phyloP scores from a whole-genome alignment of 2,888 invertebrate genomes.

The Esperia sulphurella region DNA sequence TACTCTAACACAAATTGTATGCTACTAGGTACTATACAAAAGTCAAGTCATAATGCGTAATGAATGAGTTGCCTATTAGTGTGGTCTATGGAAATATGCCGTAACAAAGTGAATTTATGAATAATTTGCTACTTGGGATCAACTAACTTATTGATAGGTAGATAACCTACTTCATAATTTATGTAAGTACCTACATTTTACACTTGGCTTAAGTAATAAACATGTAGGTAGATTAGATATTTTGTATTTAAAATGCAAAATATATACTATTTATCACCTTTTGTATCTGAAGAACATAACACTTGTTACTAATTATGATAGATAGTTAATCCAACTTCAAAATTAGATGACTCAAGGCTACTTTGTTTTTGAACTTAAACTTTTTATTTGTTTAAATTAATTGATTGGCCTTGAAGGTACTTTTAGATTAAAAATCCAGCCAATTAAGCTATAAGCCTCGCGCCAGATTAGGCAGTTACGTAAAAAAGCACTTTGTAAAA shows the following conservation, averaged over 20 bases:
- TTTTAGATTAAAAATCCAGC: constrained; percentile 34
- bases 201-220: no score
- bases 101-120: constrained; percentile 6
- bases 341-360: constrained; percentile 3
- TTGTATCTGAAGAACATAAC: no score
- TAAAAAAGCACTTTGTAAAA: constrained; percentile 53
- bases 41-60: constrained; percentile 18
- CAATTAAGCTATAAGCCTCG: constrained; percentile 58
- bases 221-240: no score
- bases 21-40: constrained; percentile 14
- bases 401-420: constrained; percentile 48
- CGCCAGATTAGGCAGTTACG: constrained; percentile 57
- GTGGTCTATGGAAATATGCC: constrained; percentile 8
- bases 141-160: neutral
- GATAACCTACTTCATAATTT: neutral
- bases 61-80: neutral
- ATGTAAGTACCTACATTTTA: neutral
- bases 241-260: no score
- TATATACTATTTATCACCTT: no score
- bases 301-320: no score
- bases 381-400: neutral
- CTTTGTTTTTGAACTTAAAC: constrained; percentile 2
- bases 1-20: constrained; percentile 40
- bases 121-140: constrained; percentile 4
- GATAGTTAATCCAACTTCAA: constrained; percentile 1